These are phyloP conservation scores for Sylvia atricapilla DNA, from an alignment of 2,113 vertebrate species.

Conservation along the genomic window DNA sequence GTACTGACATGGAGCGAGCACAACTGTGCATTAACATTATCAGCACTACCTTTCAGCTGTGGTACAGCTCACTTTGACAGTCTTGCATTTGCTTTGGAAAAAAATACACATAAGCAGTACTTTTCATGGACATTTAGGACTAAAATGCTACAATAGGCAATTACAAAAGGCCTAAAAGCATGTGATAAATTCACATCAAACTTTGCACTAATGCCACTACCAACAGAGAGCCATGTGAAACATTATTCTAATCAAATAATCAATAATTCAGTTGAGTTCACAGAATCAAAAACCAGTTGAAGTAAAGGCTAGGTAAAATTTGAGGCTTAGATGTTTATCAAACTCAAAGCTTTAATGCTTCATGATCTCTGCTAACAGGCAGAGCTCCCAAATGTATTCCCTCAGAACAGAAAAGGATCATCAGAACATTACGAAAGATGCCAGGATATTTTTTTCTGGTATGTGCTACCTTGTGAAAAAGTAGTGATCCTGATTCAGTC, in stretches of 20 bases:
- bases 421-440: background rate
- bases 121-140: background rate
- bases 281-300: background rate
- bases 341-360: background rate
- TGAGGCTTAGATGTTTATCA: background rate
- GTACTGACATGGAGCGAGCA: background rate
- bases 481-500: background rate
- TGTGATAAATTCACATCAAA: background rate
- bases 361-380: background rate
- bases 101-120: background rate
- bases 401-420: background rate
- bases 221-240: background rate
- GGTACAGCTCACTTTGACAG: background rate
- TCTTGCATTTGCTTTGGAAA: background rate
- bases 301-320: background rate
- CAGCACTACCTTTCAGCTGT: background rate
- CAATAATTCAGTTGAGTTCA: background rate
- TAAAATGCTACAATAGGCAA: background rate
- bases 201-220: fast-evolving
- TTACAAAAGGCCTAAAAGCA: background rate
- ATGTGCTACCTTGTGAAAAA: background rate
- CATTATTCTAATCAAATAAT: background rate
- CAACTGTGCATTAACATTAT: background rate
- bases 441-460: background rate
- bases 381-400: background rate